These are phyloP conservation scores for Zaprionus lineosus DNA, from an alignment of 2,888 invertebrate species.

Conservation along the genomic window DNA sequence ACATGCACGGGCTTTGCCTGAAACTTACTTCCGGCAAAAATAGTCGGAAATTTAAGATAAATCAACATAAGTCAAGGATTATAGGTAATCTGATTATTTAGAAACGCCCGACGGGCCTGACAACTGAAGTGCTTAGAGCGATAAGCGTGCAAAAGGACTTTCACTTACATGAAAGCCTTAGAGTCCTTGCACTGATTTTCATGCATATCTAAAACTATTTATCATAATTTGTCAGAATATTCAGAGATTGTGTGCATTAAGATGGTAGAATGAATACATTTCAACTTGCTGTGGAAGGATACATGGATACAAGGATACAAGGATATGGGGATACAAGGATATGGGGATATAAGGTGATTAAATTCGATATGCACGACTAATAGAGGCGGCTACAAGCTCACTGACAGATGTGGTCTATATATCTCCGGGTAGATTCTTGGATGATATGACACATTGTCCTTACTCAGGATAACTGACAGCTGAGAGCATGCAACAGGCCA, in stretches of 20 bases:
- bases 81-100: no score
- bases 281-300: no score
- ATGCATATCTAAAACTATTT: neutral
- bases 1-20: no score
- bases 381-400: slow-evolving; percentile 9
- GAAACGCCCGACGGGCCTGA: no score
- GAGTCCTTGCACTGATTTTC: neutral
- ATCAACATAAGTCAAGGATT: no score
- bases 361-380: slow-evolving; percentile 36
- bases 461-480: slow-evolving; percentile 21
- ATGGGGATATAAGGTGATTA: slow-evolving; percentile 30
- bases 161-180: neutral
- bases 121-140: no score
- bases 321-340: neutral
- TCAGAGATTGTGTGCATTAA: neutral
- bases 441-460: slow-evolving; percentile 24
- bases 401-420: neutral
- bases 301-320: neutral
- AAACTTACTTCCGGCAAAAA: no score
- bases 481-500: slow-evolving; percentile 39
- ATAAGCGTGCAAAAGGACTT: no score
- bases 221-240: slow-evolving; percentile 3
- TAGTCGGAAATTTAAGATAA: no score
- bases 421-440: neutral
- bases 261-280: no score